Conservation (phyloP, 2,113 vertebrate species). For the Eulemur macaco region DNA sequence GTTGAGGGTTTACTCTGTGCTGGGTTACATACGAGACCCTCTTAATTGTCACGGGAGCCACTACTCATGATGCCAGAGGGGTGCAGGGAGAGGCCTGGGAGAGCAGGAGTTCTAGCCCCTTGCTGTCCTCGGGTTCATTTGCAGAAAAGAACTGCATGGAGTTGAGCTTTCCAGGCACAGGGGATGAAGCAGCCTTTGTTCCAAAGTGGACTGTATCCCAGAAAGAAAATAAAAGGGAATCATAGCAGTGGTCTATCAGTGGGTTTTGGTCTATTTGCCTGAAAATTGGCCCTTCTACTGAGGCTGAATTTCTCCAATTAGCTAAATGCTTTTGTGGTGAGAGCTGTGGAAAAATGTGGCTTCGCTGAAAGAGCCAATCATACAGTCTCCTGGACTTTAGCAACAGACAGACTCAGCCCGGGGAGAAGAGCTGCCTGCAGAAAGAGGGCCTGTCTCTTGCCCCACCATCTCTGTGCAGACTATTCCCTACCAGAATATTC, state of each 20-base stretch:
- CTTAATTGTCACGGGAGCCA: constrained; percentile 45
- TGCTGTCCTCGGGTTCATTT: not conserved
- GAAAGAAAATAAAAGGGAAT: constrained; percentile 5
- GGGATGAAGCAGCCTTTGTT: not conserved
- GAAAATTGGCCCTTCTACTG: not conserved
- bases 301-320: not conserved
- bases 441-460: not conserved
- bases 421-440: not conserved
- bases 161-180: not conserved
- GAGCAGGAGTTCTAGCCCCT: not conserved
- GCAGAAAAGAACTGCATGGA: not conserved
- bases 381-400: not conserved
- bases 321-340: constrained; percentile 12
- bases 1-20: constrained; percentile 47
- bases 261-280: constrained; percentile 31
- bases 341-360: not conserved
- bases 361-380: not conserved
- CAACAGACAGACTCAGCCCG: not conserved
- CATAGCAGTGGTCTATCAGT: not conserved
- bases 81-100: not conserved
- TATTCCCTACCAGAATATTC: not conserved
- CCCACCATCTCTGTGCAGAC: accelerated
- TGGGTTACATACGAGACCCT: constrained; percentile 14
- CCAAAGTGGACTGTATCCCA: not conserved
- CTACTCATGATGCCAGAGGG: not conserved